A percentile compares a stretch with the other conserved stretches of the same genome.
Conservation (phyloP, 2,888 invertebrate species). For the Fissipunctia ypsillon region DNA sequence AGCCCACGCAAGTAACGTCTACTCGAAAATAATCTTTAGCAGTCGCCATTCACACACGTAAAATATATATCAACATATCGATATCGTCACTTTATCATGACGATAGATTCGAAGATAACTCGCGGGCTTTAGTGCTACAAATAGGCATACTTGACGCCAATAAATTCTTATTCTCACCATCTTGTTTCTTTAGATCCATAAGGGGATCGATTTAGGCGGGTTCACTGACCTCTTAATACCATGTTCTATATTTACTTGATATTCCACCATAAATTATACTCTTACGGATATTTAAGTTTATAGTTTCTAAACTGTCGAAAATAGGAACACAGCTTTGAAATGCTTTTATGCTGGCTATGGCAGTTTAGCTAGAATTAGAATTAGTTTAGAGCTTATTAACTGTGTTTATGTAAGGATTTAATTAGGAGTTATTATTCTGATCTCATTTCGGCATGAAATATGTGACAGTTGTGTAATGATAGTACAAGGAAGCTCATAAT, state of each 20-base stretch:
- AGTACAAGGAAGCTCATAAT: no score
- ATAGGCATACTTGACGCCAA: conserved; percentile 52
- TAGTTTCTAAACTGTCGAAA: conserved; percentile 19
- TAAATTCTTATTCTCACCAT: conserved; percentile 50
- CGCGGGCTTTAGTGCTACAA: conserved; percentile 24
- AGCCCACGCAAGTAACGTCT: not conserved
- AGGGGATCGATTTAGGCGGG: conserved; percentile 49
- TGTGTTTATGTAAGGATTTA: not conserved
- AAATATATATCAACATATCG: not conserved
- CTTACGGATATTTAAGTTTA: conserved; percentile 25
- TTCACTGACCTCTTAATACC: conserved; percentile 50
- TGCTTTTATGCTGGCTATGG: conserved; percentile 1
- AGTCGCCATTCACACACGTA: not conserved
- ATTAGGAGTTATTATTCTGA: not conserved
- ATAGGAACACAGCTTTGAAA: not conserved
- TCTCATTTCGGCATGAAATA: not conserved
- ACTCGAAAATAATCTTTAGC: not conserved
- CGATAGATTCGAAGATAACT: conserved; percentile 37
- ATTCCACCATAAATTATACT: conserved; percentile 48
- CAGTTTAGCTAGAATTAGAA: not conserved
- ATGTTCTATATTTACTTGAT: conserved; percentile 49
- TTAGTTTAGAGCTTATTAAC: not conserved
- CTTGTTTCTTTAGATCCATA: conserved; percentile 38
- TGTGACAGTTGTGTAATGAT: not conserved
- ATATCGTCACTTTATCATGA: not conserved